phyloP scores from a whole-genome alignment of 2,888 invertebrate species.

The Pyrrhia umbra region DNA sequence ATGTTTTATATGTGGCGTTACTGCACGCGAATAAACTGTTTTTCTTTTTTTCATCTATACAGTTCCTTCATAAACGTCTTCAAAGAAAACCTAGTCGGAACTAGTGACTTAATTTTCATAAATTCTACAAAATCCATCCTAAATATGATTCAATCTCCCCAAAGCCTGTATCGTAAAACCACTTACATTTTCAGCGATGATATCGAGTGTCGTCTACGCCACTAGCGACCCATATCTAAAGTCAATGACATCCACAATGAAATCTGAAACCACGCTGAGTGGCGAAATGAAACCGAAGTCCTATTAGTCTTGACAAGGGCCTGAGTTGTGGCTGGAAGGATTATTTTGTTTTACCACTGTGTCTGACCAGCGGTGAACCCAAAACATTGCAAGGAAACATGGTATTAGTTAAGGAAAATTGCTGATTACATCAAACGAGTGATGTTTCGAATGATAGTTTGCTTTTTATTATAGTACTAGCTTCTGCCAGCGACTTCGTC shows the following conservation, averaged over 20 bases:
- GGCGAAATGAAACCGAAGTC: constrained; percentile 35
- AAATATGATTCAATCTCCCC: not conserved
- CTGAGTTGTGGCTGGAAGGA: constrained; percentile 6
- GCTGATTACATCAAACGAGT: no score
- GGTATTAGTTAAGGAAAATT: not conserved
- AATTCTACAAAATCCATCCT: not conserved
- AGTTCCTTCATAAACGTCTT: no score
- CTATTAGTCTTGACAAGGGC: constrained; percentile 32
- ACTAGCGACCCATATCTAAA: not conserved
- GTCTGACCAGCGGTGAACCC: not conserved
- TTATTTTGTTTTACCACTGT: constrained; percentile 16
- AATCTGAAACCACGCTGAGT: constrained; percentile 7
- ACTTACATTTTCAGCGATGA: not conserved
- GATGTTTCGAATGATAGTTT: no score
- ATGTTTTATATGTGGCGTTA: no score
- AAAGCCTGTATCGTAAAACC: not conserved
- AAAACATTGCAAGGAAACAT: not conserved
- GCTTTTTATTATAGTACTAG: no score
- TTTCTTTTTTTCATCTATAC: no score
- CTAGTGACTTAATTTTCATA: no score
- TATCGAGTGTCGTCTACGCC: not conserved
- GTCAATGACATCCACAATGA: constrained; percentile 25
- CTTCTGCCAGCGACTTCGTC: no score
- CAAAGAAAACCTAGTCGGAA: no score
- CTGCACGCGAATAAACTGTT: no score